Conservation (phyloP, 2,888 invertebrate genomes). For the Rapana venosa region DNA sequence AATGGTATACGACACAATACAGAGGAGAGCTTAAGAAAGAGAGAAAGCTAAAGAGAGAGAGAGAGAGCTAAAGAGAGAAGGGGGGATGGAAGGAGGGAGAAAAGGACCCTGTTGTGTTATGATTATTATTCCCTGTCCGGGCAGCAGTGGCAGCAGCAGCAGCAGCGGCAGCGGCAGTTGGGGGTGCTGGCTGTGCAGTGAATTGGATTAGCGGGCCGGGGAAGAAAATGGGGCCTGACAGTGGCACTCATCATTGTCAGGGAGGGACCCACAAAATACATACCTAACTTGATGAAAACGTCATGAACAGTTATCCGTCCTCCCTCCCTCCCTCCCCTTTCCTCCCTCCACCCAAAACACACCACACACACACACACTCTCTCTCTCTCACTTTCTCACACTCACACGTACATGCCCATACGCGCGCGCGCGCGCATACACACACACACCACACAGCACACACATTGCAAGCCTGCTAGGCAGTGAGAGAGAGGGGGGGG, state of each 20-base stretch:
- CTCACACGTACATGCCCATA: background rate
- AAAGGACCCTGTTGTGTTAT: background rate
- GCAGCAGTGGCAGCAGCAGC: background rate
- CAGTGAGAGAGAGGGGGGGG: too few relatives aligned
- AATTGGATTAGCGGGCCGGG: background rate
- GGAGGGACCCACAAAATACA: background rate
- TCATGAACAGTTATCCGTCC: background rate
- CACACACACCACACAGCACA: background rate
- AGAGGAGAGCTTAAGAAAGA: too few relatives aligned
- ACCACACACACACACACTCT: background rate
- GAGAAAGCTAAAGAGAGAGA: too few relatives aligned
- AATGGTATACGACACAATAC: too few relatives aligned
- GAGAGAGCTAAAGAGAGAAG: too few relatives aligned
- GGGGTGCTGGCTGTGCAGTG: background rate
- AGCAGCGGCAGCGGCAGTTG: background rate
- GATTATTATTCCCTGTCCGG: background rate
- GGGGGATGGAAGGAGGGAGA: too few relatives aligned
- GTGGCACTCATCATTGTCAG: slow-evolving; percentile 28
- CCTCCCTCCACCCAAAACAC: background rate
- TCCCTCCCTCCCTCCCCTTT: background rate
- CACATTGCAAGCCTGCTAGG: background rate
- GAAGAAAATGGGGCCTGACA: slow-evolving; percentile 21
- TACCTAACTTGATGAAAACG: slow-evolving; percentile 38
- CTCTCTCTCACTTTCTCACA: too few relatives aligned
- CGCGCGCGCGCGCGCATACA: background rate